Evolutionary conservation across 92 coral and sea anemone genomes (phyloP), one percentile per base, ranked within the genome.

Genomic region (Pocillopora meandrina): DNA sequence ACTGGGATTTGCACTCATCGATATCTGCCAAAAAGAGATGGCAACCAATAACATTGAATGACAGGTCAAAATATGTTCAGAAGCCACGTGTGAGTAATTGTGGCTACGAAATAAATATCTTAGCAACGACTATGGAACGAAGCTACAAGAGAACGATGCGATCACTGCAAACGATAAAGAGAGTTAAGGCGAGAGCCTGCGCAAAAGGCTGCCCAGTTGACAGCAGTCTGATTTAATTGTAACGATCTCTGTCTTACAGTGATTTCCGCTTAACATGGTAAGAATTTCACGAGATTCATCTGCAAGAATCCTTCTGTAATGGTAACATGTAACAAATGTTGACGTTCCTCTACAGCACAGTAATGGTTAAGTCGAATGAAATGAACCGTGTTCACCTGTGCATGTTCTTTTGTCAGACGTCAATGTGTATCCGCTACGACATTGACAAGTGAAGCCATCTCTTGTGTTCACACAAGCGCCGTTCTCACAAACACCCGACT

Each of bases 1-100:
- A 81, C 23, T 70, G 58, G 8, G 91, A 84, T 35, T 76, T 75
- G 65, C 98, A 94, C 86, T 94, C 98, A n/a, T 94, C 85, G 85
- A 90, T 86, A 77, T 94, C 98, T 94, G 84, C 7, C 52, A 33
- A 81, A 31, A 52, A 13, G 67, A 33, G n/a, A 18, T 31, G 31
- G 34, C 49, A 12, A 15, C 5, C 55, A 31, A 36, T 23, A n/a
- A 7, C 33, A 72, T 13, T 21, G 0, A 57, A n/a, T 9, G 31
- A 19, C 19, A 10, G 18, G 13, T 59, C 62, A 59, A 59, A 16
- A 12, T 3, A 3, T 42, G 52, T 42, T 42, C 52, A 42, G 8
- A 3, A 3, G 52, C 52, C 52, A 42, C 52, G 52, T 42, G 52
- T 42, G 52, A 42, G 52, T 13, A 49, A 17, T 17, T 20, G 5